Evolutionary conservation across 2,113 vertebrate species (phyloP), one percentile per base, ranked within the genome.

Genomic region (Romanogobio albipinnatus): DNA sequence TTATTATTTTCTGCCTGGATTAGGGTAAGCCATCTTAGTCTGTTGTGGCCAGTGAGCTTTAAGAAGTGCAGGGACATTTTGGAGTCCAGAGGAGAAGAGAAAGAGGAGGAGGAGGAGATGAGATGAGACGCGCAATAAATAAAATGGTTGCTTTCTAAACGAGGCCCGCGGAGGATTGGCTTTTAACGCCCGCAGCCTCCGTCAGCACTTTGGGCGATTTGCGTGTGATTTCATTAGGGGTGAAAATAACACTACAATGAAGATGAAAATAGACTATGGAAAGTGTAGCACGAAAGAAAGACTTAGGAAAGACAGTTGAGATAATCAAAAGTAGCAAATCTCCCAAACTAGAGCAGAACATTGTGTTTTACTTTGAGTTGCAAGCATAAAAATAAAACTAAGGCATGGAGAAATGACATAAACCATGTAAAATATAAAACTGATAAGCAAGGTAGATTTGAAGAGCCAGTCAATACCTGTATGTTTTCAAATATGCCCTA

Each of bases 141-240:
- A 87, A 92, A 92, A 90, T 92, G 85, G 91, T 91, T 91, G 87
- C 86, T 92, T 90, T 93, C 90, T 91, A 93, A 93, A 92, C 89
- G 90, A 91, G 91, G 90, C 90, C 93, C 93, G 86, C 89, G 90
- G 94, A 95, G 93, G 93, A 94, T 94, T 93, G 93, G 91, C 90
- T 93, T 90, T 92, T 91, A 91, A 93, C 90, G 89, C 88, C 87
- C 51, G 81, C 39, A 90, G 92, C 91, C 90, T 91, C 91, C 90
- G 93, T 95, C 95, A 95, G 94, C 93, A 94, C 91, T 94, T 94
- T 94, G 91, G 90, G 86, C 89, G 92, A 94, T 94, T 95, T 94
- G 90, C 88, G 88, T 90, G 89, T 90, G 91, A 92, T 94, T 94
- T 95, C 92, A 94, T 94, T 93, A 93, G 91, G 89, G 92, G 88